Conservation (phyloP, 2,888 invertebrate genomes). For the Periphyllus acericola region DNA sequence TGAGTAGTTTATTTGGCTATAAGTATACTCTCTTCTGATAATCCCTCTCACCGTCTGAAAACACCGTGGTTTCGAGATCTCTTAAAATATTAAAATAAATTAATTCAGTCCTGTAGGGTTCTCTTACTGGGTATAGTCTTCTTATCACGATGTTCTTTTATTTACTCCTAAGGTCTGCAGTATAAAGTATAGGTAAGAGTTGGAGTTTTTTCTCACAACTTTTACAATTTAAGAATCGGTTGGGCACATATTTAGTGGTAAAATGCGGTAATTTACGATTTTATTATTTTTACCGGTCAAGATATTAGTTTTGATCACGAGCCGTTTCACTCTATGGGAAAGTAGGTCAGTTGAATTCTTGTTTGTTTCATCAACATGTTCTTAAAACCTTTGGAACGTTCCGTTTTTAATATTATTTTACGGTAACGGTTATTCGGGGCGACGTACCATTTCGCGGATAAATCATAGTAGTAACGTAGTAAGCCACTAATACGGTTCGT, state of each 20-base stretch:
- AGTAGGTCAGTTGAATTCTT: neutral
- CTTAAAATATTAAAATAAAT: neutral
- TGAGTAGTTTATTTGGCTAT: neutral
- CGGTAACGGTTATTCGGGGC: neutral
- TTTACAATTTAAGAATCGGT: too few relatives aligned
- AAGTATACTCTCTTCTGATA: neutral
- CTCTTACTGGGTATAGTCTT: neutral
- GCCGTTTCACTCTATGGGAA: neutral
- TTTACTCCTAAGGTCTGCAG: too few relatives aligned
- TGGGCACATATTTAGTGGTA: too few relatives aligned
- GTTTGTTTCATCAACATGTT: neutral
- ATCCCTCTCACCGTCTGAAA: neutral
- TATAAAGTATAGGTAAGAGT: too few relatives aligned
- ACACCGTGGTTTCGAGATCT: neutral
- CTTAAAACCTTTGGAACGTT: neutral
- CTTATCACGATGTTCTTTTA: neutral
- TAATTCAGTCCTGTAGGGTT: neutral
- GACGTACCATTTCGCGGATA: too few relatives aligned
- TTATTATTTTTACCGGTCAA: too few relatives aligned
- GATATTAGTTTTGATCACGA: neutral
- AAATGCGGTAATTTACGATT: too few relatives aligned
- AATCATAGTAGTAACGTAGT: too few relatives aligned
- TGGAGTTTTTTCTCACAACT: too few relatives aligned
- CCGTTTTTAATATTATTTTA: neutral
- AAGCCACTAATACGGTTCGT: too few relatives aligned